These are phyloP conservation scores for Otus sunia DNA, from an alignment of 2,113 vertebrate species.

Conservation along the genomic window DNA sequence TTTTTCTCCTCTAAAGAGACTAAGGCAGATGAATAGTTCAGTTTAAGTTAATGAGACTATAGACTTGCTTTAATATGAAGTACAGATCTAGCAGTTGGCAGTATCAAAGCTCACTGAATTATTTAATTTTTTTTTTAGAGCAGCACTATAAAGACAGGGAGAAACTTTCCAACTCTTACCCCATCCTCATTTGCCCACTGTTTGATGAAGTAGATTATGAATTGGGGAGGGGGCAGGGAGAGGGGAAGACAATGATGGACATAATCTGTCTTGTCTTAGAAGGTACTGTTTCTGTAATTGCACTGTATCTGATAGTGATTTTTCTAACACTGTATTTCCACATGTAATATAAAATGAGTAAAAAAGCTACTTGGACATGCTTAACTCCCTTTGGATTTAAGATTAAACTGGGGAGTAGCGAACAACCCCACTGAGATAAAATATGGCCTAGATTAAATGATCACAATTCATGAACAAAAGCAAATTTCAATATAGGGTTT, in stretches of 20 bases:
- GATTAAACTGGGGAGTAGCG: background rate
- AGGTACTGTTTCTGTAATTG: background rate
- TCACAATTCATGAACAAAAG: background rate
- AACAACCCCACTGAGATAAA: background rate
- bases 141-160: background rate
- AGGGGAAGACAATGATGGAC: too few relatives aligned
- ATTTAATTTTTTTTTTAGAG: background rate
- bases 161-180: background rate
- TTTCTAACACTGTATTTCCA: background rate
- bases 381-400: background rate
- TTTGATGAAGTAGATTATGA: background rate
- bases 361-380: background rate
- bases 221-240: rapidly evolving
- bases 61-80: background rate
- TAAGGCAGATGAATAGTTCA: background rate
- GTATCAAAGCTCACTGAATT: background rate
- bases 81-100: background rate
- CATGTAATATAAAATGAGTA: background rate
- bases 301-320: background rate
- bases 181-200: background rate
- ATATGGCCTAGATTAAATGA: background rate
- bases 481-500: background rate
- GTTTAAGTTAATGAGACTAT: background rate
- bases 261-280: background rate
- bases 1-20: background rate